Conservation (phyloP, 2,888 invertebrate genomes). For the Rhyacophila evoluta region DNA sequence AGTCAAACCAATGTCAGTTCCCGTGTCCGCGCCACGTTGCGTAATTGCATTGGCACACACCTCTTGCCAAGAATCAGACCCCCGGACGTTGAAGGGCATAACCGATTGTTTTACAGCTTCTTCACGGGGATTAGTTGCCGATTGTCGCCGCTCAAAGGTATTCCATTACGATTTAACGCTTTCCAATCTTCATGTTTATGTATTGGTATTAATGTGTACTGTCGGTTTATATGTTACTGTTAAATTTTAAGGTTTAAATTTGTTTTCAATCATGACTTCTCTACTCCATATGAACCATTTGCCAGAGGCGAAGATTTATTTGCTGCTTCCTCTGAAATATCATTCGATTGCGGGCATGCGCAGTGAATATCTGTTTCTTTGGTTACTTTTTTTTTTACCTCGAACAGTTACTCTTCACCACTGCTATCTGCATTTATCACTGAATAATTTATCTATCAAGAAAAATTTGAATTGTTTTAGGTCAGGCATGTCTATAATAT, state of each 20-base stretch:
- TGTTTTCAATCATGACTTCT: background rate
- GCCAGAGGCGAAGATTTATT: too few species aligned
- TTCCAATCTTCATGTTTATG: slow-evolving; percentile 29
- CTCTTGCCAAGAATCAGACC: slow-evolving; percentile 53
- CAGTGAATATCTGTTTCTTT: too few species aligned
- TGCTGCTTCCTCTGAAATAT: too few species aligned
- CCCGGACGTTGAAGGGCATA: slow-evolving; percentile 48
- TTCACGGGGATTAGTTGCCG: slow-evolving; percentile 28
- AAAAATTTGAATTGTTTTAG: too few species aligned
- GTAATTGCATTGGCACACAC: slow-evolving; percentile 17
- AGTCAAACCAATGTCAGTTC: slow-evolving; percentile 29
- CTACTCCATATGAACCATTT: too few species aligned
- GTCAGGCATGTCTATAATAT: too few species aligned
- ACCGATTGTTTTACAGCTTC: slow-evolving; percentile 51
- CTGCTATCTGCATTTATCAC: too few species aligned
- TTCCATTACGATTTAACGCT: slow-evolving; percentile 47
- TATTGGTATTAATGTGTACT: background rate
- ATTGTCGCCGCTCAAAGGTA: slow-evolving; percentile 43
- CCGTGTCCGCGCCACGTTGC: background rate
- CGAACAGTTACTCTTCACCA: too few species aligned
- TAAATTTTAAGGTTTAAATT: background rate
- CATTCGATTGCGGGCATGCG: too few species aligned
- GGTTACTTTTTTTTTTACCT: too few species aligned
- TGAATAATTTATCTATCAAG: too few species aligned
- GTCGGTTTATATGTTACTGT: background rate